Percentiles rank a stretch among this genome's conserved stretches.
These are phyloP conservation scores for Cyprinella venusta DNA, from an alignment of 2,797 vertebrate genomes.

Conservation along the genomic window DNA sequence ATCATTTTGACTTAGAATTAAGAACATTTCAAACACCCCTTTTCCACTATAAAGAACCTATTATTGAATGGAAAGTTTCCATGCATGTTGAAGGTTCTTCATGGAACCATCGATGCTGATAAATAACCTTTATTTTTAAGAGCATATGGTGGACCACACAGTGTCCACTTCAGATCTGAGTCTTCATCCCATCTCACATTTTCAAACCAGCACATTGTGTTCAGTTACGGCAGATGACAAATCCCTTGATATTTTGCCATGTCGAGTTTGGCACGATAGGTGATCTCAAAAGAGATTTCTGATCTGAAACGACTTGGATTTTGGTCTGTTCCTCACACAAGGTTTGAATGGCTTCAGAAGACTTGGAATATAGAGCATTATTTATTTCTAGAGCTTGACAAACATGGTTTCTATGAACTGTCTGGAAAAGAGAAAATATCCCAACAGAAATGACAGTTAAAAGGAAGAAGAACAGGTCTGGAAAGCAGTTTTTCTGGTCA, in stretches of 20 bases:
- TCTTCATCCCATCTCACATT: background rate
- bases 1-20: background rate
- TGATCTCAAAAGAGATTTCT: background rate
- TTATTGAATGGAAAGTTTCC: background rate
- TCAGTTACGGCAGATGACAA: background rate
- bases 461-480: background rate
- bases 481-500: background rate
- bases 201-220: background rate
- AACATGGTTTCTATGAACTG: background rate
- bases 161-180: background rate
- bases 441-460: background rate
- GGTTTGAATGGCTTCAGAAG: background rate
- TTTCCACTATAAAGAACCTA: background rate
- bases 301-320: background rate
- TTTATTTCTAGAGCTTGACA: background rate
- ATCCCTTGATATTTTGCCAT: background rate
- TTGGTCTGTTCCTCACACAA: background rate
- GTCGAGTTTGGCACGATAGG: background rate
- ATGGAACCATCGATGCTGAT: background rate
- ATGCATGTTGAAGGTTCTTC: too few species aligned
- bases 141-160: background rate
- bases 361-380: background rate
- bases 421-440: background rate
- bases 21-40: background rate
- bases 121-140: background rate